A percentile compares a stretch with the other conserved stretches of the same genome.
phyloP scores from a whole-genome alignment of 2,888 invertebrate species.

The Brachyptera putata region DNA sequence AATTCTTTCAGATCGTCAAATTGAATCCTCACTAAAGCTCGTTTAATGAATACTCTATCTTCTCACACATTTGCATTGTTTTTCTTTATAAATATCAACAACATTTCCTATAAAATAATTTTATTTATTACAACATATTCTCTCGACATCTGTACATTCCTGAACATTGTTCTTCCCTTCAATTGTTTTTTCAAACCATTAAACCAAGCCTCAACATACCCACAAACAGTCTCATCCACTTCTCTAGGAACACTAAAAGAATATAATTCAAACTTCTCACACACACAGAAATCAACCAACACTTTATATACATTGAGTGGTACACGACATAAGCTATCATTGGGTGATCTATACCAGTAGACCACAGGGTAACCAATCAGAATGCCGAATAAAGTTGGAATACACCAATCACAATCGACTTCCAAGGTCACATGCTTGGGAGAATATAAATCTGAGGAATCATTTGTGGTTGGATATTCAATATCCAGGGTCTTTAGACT shows the following conservation, averaged over 20 bases:
- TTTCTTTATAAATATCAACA: too few relatives aligned
- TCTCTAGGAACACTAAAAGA: slow-evolving; percentile 36
- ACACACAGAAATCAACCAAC: too few relatives aligned
- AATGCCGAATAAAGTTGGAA: slow-evolving; percentile 40
- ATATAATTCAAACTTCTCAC: slow-evolving; percentile 27
- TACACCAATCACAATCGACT: slow-evolving; percentile 36
- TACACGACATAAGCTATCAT: slow-evolving; percentile 26
- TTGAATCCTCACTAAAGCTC: too few relatives aligned
- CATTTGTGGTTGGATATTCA: background rate
- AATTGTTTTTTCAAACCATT: background rate
- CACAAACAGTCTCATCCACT: slow-evolving; percentile 1
- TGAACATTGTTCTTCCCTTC: background rate
- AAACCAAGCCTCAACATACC: slow-evolving; percentile 26
- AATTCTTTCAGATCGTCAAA: too few relatives aligned
- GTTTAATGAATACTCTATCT: too few relatives aligned
- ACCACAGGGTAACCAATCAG: slow-evolving; percentile 41
- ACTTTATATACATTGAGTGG: slow-evolving; percentile 32
- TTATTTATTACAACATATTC: background rate
- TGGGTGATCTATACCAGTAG: slow-evolving; percentile 38
- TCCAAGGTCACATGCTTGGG: background rate
- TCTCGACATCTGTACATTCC: background rate
- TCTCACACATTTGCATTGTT: too few relatives aligned
- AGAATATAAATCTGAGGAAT: background rate
- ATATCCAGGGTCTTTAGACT: too few relatives aligned
- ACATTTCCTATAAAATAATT: background rate